Percentiles rank a stretch among this genome's conserved stretches.
phyloP scores from a whole-genome alignment of 2,113 vertebrate species.

The Paradoxurus hermaphroditus region DNA sequence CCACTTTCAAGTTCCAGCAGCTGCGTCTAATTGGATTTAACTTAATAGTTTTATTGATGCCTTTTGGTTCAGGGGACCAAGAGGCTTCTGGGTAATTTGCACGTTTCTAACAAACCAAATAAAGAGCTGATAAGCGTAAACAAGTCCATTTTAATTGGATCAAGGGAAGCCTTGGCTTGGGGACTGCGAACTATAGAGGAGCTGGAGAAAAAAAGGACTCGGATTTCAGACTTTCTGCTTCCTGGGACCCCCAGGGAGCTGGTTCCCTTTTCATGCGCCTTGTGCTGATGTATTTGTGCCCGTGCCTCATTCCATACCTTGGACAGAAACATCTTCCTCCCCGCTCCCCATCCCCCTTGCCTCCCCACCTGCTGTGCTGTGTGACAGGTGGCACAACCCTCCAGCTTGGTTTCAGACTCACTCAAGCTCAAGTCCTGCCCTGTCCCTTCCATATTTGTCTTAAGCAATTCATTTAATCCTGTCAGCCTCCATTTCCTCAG shows the following conservation, averaged over 20 bases:
- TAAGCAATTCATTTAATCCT: background rate
- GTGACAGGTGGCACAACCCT: background rate
- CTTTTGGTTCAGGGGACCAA: conserved; percentile 52
- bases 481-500: background rate
- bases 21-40: conserved; percentile 64
- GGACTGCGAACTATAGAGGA: background rate
- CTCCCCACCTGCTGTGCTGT: background rate
- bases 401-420: background rate
- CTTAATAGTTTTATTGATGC: conserved; percentile 60
- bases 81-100: conserved; percentile 69
- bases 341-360: fast-evolving
- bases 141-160: conserved; percentile 67
- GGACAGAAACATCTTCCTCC: background rate
- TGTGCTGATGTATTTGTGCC: fast-evolving
- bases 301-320: fast-evolving
- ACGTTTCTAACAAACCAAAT: conserved; percentile 59
- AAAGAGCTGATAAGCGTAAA: conserved; percentile 63
- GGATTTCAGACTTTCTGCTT: background rate
- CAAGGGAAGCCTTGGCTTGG: conserved; percentile 16
- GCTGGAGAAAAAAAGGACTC: background rate
- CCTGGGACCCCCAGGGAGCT: too few relatives aligned
- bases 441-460: background rate
- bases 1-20: background rate
- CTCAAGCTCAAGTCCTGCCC: background rate
- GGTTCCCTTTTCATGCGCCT: background rate